Evolutionary conservation across 2,797 vertebrate species (phyloP).

Genomic region (Moxostoma hubbsi): DNA sequence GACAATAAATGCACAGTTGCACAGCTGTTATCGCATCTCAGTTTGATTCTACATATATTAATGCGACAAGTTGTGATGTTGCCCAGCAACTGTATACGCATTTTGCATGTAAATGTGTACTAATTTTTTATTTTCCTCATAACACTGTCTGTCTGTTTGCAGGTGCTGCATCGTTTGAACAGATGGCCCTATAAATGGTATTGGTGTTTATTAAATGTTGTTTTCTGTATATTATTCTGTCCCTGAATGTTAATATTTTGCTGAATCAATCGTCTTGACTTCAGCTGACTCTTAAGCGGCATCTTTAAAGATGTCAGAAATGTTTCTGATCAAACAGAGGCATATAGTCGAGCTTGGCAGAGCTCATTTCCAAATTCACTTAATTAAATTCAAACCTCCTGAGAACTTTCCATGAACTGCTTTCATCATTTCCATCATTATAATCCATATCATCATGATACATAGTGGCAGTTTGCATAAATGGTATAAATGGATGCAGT

Average conservation of each 20-base stretch:
- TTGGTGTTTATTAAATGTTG: conserved; percentile 40
- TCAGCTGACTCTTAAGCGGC: neutral
- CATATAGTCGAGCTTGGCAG: conserved; percentile 10
- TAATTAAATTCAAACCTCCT: conserved; percentile 36
- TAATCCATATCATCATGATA: conserved; percentile 1
- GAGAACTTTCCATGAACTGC: conserved; percentile 24
- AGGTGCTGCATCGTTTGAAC: conserved; percentile 20
- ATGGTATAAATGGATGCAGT: neutral
- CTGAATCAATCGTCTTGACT: conserved; percentile 16
- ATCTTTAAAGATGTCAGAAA: conserved; percentile 31
- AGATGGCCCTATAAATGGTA: conserved; percentile 41
- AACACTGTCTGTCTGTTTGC: conserved; percentile 10
- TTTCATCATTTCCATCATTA: conserved; percentile 12
- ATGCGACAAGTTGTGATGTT: too few species aligned
- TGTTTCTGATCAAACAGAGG: conserved; percentile 33
- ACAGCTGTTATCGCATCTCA: neutral
- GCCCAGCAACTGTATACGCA: neutral
- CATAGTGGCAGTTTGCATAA: neutral
- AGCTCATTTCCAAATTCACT: conserved; percentile 7
- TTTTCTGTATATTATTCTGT: conserved; percentile 25
- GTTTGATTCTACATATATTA: too few species aligned
- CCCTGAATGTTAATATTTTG: conserved; percentile 30
- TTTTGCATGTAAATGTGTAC: neutral
- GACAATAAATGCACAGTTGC: too few species aligned
- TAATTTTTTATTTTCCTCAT: conserved; percentile 8